These are phyloP conservation scores for Pogonus chalceus DNA, from an alignment of 1,140 invertebrate species.

Conservation along the genomic window DNA sequence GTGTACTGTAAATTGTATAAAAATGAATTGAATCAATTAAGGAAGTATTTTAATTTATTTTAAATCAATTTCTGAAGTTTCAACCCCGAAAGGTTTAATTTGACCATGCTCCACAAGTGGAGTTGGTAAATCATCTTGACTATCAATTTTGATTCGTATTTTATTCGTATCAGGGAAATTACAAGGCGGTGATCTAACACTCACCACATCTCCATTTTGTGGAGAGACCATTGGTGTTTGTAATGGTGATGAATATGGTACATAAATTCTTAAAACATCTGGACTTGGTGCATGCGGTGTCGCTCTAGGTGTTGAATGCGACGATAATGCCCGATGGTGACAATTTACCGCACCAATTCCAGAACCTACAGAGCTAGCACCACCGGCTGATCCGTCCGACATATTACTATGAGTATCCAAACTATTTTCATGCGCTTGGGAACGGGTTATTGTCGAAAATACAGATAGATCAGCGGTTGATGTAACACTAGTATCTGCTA, in stretches of 20 bases:
- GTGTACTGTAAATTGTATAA: no score
- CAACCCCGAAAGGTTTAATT: slow-evolving; percentile 46
- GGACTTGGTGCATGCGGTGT: slow-evolving; percentile 49
- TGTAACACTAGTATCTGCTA: slow-evolving; percentile 73
- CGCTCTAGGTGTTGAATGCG: slow-evolving; percentile 51
- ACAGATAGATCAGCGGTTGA: slow-evolving; percentile 72
- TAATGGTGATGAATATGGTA: slow-evolving; percentile 50
- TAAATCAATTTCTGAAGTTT: slow-evolving; percentile 40
- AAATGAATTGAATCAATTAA: no score
- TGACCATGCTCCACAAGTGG: slow-evolving; percentile 55
- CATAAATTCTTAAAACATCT: slow-evolving; percentile 65
- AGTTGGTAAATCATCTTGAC: slow-evolving; percentile 54
- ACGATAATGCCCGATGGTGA: slow-evolving; percentile 36
- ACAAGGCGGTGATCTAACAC: slow-evolving; percentile 32
- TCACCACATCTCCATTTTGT: slow-evolving; percentile 46
- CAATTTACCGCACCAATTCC: slow-evolving; percentile 28
- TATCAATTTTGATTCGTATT: slow-evolving; percentile 54
- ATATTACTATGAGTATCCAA: slow-evolving; percentile 64
- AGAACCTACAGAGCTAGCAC: slow-evolving; percentile 48
- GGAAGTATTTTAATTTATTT: slow-evolving; percentile 31
- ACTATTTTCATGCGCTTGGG: slow-evolving; percentile 61
- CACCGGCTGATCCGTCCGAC: slow-evolving; percentile 50
- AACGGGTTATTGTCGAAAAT: slow-evolving; percentile 61
- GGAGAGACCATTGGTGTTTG: slow-evolving; percentile 39
- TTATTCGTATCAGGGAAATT: slow-evolving; percentile 46